These are phyloP conservation scores for Smutsia gigantea DNA, from an alignment of 2,797 vertebrate species.

Conservation along the genomic window DNA sequence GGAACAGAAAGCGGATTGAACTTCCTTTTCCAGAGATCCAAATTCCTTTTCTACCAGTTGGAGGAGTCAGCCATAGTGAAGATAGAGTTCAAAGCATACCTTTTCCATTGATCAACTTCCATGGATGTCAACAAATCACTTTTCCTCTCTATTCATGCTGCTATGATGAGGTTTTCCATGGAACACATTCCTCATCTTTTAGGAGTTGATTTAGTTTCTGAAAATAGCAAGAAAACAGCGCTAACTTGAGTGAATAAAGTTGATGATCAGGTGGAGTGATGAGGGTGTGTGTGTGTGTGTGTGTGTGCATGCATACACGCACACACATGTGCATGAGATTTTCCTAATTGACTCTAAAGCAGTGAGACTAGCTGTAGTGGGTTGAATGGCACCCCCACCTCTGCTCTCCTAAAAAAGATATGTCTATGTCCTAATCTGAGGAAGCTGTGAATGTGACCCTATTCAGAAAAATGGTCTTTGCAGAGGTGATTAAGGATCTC, in stretches of 20 bases:
- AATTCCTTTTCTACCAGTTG: neutral
- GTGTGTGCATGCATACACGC: too few species aligned
- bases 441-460: neutral
- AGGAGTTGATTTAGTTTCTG: neutral
- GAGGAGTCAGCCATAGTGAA: rapidly evolving
- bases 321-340: neutral
- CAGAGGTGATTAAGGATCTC: neutral
- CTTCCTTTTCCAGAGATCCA: neutral
- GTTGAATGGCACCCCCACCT: neutral
- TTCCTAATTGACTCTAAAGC: neutral
- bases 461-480: neutral
- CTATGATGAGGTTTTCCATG: neutral
- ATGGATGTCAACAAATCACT: neutral
- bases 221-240: neutral
- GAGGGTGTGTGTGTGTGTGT: too few species aligned
- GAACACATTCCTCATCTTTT: neutral
- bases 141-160: neutral
- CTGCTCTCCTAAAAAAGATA: neutral
- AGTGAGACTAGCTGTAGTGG: neutral
- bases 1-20: neutral
- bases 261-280: neutral
- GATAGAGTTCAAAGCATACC: neutral
- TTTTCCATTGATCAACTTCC: neutral
- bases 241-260: neutral
- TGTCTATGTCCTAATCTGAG: neutral